phyloP scores from a whole-genome alignment of 2,113 vertebrate genomes.

The Mixornis gularis region DNA sequence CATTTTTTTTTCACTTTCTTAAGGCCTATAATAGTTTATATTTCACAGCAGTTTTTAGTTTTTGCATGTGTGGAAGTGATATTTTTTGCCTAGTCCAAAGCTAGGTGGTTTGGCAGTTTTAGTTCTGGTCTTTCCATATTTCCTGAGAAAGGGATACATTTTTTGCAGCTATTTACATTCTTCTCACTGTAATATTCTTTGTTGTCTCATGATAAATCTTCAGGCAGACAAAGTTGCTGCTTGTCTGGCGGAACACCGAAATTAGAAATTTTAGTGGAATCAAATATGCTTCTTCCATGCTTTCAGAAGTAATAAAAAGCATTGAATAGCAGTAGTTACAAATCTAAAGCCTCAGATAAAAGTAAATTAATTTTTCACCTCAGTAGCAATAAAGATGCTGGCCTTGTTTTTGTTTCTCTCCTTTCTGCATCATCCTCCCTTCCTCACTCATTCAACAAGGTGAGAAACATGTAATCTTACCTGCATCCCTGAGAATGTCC shows the following conservation, averaged over 20 bases:
- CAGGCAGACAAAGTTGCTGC: background rate
- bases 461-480: background rate
- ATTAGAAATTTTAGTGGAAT: background rate
- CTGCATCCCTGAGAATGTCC: background rate
- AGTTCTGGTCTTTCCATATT: background rate
- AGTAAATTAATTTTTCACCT: background rate
- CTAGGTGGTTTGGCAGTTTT: background rate
- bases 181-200: background rate
- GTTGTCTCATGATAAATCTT: background rate
- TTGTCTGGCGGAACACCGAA: background rate
- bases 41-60: background rate
- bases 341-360: background rate
- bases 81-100: background rate
- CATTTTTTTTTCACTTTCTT: background rate
- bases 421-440: background rate
- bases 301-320: background rate
- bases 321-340: background rate
- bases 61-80: background rate
- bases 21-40: background rate
- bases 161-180: background rate
- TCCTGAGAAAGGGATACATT: background rate
- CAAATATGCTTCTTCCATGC: background rate
- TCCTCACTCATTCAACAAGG: background rate
- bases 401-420: background rate
- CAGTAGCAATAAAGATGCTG: background rate